Conservation (phyloP, 1,140 invertebrate species). For the Centruroides vittatus region DNA sequence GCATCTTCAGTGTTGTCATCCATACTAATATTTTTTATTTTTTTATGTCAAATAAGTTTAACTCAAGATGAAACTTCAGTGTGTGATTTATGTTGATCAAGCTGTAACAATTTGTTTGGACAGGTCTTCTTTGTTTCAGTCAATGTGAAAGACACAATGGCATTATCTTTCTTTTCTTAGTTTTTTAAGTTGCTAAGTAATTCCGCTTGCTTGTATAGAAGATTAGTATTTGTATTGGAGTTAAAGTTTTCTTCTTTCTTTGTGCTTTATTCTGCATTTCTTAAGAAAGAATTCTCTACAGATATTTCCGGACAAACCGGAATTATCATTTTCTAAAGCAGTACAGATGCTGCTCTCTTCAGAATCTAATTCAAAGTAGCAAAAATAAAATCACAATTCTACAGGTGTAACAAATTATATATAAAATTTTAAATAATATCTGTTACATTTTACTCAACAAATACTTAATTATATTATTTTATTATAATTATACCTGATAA, state of each 20-base stretch:
- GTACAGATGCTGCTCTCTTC: no score
- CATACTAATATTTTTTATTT: no score
- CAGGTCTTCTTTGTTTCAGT: conserved; percentile 3
- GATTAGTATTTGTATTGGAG: background rate
- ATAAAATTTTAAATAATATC: no score
- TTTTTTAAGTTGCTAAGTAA: background rate
- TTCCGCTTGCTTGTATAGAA: background rate
- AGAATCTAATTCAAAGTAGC: no score
- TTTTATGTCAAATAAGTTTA: conserved; percentile 21
- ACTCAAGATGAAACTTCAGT: conserved; percentile 24
- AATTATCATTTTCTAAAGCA: no score
- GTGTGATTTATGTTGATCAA: conserved; percentile 24
- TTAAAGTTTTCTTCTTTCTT: background rate
- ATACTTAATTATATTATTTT: no score
- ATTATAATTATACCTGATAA: no score
- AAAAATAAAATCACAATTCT: no score
- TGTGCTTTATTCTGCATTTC: background rate
- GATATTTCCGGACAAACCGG: background rate
- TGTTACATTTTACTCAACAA: no score
- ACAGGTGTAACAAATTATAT: no score
- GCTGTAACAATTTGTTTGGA: conserved; percentile 12
- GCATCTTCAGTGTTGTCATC: no score
- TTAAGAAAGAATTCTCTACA: conserved; percentile 1
- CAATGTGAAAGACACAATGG: background rate
- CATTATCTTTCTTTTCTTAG: background rate